Evolutionary conservation across 2,888 invertebrate species (phyloP), one percentile per base, ranked within the genome.

Genomic region (Amblyjoppa proteus): DNA sequence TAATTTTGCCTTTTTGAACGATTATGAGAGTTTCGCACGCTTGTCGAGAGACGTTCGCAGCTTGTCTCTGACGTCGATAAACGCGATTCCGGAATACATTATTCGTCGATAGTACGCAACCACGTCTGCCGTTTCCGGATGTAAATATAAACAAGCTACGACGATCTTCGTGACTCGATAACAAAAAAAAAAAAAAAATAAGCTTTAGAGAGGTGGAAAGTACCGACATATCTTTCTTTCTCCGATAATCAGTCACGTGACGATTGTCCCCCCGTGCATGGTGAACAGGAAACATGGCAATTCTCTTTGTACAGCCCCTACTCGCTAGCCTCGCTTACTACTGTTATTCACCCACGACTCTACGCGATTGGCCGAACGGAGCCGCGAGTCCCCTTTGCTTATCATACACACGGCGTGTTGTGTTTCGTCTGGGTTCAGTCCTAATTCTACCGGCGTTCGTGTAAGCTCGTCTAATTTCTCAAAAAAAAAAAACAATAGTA

Each of bases 301-400:
- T 80, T 84, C 86, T 85, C 83, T 85, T 83, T 64, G 51, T 70
- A 45, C 80, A 86, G 58, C 84, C 83, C 85, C 86, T 85, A 76
- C 83, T 84, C 70, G 13, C n/a, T 6, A 34, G 64, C 31, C 45
- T 34, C 34, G 64, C 77, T 71, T 71, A 70, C 58, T 71, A 49
- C 82, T 75, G 68, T 68, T 56, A 68, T 49, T 38, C 68, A 38
- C 25, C 53, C 41, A 20, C 13, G 68, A 77, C 9, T 73, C 74
- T 28, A 66, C 51, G 74, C 74, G 76, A 86, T 83, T 86, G 86
- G 83, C 70, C 64, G 74, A 75, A 53, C 68, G 31, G 45, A 9
- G 53, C 78, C 53, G 73, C 79, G 64, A 78, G 83, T 74, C 83
- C 80, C 86, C 77, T 78, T 83, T 70, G 70, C 81, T 68, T 13